These are phyloP conservation scores for Vanessa atalanta DNA, from an alignment of 1,140 invertebrate genomes.

Conservation along the genomic window DNA sequence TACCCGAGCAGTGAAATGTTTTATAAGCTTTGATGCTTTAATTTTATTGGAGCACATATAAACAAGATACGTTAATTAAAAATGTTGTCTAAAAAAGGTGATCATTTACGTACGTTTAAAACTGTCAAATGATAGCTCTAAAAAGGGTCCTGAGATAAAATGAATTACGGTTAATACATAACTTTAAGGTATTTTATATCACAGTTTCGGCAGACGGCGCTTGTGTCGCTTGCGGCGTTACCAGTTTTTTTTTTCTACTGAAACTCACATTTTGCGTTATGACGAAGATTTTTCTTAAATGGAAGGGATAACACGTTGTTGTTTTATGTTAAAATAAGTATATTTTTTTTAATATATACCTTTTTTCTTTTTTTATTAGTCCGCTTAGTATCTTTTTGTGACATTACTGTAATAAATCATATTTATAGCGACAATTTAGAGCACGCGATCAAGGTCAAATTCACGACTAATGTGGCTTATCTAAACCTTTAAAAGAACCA, in stretches of 20 bases:
- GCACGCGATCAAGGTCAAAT: no score
- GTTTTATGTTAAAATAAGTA: not conserved
- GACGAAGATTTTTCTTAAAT: conserved; percentile 9
- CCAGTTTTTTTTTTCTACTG: conserved; percentile 13
- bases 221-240: conserved; percentile 2
- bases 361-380: not conserved
- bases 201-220: not conserved
- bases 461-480: no score
- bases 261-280: conserved; percentile 8
- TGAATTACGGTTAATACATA: conserved; percentile 5
- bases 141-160: conserved; percentile 4
- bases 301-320: conserved; percentile 5
- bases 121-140: not conserved
- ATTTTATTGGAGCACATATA: no score
- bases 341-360: no score
- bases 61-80: no score
- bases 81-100: no score
- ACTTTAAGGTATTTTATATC: conserved; percentile 1
- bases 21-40: no score
- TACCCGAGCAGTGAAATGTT: no score
- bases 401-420: no score
- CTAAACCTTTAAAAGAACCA: no score
- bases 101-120: not conserved
- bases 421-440: no score
- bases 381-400: no score